Evolutionary conservation across 2,888 invertebrate genomes (phyloP), one percentile per base, ranked within the genome.

Genomic region (Cheilosia vulpina): DNA sequence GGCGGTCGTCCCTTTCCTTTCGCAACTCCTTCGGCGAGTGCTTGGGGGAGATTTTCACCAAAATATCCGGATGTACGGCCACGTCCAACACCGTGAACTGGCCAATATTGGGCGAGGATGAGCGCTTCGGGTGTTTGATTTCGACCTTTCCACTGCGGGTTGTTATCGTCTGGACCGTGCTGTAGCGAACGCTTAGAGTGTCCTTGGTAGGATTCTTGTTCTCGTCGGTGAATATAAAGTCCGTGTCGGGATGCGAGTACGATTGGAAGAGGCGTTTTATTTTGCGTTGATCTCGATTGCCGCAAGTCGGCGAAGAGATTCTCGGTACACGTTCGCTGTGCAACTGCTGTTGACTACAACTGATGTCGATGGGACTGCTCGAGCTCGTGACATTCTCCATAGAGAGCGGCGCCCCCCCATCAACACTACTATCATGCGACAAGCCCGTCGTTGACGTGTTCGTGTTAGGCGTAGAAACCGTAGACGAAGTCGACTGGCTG

Each of bases 161-260:
- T 4, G 87, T 89, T 68, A 90, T 88, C n/a, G 88, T 79, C 4
- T 88, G 63, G 43, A 82, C 71, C 60, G 87, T 38, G 68, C 50
- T 84, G 7, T 80, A 55, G 0, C 85, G 55, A 38, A 72, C 62
- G 17, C 62, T 65, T 0, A 69, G 63, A 15, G 62, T 73, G 53
- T 87, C 88, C 19, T 88, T 87, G 1, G 87, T 87, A 5, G 90
- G 89, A 87, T 90, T 89, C 60, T 90, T 90, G 81, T 90, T 90
- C 68, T 89, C 89, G 69, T 90, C 89, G n/a, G 91, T 90, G 45
- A 91, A 90, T 15, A 90, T 88, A 57, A 89, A 89, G 34, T 89
- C 87, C 2, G 90, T 90, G 58, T 91, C 91, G 4, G 91, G 90
- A 88, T 90, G 91, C 0, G 89, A 90, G 79, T 90, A 91, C 11